A percentile compares a stretch with the other conserved stretches of the same genome.
Evolutionary conservation across 2,888 invertebrate genomes (phyloP).

Genomic region (Amphipyra tragopoginis): DNA sequence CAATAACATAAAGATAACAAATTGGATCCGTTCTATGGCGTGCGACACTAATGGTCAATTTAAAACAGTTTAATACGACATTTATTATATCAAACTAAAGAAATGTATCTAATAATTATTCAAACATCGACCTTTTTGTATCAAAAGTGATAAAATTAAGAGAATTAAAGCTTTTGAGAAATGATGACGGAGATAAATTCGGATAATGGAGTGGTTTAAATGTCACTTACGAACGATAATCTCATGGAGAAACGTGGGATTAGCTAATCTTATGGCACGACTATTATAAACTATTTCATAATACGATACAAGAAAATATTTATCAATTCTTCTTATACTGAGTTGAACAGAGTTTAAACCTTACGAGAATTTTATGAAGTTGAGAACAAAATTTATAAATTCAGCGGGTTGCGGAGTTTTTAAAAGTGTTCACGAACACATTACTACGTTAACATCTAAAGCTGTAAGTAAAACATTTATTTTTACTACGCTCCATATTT

Average conservation of each 20-base stretch:
- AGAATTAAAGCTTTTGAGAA: slow-evolving; percentile 20
- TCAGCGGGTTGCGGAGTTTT: no score
- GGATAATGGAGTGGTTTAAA: slow-evolving; percentile 15
- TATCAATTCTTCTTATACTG: background rate
- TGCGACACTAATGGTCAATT: slow-evolving; percentile 47
- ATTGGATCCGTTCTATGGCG: slow-evolving; percentile 10
- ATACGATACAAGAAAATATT: background rate
- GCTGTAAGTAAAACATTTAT: slow-evolving; percentile 7
- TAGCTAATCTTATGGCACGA: slow-evolving; percentile 16
- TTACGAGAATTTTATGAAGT: no score
- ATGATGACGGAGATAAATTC: slow-evolving; percentile 30
- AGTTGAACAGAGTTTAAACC: background rate
- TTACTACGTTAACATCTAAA: background rate
- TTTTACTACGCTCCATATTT: background rate
- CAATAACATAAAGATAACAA: slow-evolving; percentile 29
- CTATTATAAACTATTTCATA: slow-evolving; percentile 13
- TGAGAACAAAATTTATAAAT: no score
- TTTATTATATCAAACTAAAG: slow-evolving; percentile 27
- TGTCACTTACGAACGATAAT: slow-evolving; percentile 19
- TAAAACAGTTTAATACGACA: slow-evolving; percentile 37
- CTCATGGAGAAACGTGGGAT: slow-evolving; percentile 15
- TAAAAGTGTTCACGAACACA: no score
- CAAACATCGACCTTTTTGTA: slow-evolving; percentile 25
- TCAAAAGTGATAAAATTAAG: background rate
- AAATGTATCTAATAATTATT: slow-evolving; percentile 25